These are phyloP conservation scores for Monochamus alternatus DNA, from an alignment of 2,888 invertebrate genomes.

Conservation along the genomic window DNA sequence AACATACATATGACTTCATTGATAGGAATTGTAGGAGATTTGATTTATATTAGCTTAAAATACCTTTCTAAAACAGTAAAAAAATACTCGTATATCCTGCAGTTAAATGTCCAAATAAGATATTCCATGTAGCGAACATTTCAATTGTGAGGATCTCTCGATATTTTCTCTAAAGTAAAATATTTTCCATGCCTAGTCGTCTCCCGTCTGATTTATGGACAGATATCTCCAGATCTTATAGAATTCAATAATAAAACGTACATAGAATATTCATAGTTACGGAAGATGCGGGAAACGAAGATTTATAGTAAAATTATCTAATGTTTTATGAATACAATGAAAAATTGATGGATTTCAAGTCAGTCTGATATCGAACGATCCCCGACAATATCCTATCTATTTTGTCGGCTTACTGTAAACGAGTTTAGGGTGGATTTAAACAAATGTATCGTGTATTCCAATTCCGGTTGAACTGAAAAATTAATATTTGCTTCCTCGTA, in stretches of 20 bases:
- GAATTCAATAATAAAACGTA: slow-evolving; percentile 26
- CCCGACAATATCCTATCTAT: neutral
- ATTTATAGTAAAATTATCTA: slow-evolving; percentile 29
- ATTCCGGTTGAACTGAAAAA: too few relatives aligned
- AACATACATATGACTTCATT: too few relatives aligned
- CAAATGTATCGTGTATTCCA: neutral
- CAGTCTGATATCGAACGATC: slow-evolving; percentile 3
- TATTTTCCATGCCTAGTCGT: slow-evolving; percentile 14
- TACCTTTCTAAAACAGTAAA: too few relatives aligned
- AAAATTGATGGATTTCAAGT: slow-evolving; percentile 20
- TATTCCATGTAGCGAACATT: slow-evolving; percentile 6
- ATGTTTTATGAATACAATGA: slow-evolving; percentile 22
- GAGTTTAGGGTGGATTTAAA: slow-evolving; percentile 1
- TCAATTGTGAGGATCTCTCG: slow-evolving; percentile 21
- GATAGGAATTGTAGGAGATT: too few relatives aligned
- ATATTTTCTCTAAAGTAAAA: slow-evolving; percentile 21
- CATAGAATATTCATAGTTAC: slow-evolving; percentile 24
- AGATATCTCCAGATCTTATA: slow-evolving; percentile 22
- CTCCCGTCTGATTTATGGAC: slow-evolving; percentile 21
- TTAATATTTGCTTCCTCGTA: too few relatives aligned
- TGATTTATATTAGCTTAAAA: too few relatives aligned
- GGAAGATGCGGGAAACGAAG: slow-evolving; percentile 12
- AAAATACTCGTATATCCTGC: neutral
- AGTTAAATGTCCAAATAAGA: neutral
- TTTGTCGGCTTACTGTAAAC: neutral